Conservation (phyloP, 2,113 vertebrate species). For the Corythornis cristatus region DNA sequence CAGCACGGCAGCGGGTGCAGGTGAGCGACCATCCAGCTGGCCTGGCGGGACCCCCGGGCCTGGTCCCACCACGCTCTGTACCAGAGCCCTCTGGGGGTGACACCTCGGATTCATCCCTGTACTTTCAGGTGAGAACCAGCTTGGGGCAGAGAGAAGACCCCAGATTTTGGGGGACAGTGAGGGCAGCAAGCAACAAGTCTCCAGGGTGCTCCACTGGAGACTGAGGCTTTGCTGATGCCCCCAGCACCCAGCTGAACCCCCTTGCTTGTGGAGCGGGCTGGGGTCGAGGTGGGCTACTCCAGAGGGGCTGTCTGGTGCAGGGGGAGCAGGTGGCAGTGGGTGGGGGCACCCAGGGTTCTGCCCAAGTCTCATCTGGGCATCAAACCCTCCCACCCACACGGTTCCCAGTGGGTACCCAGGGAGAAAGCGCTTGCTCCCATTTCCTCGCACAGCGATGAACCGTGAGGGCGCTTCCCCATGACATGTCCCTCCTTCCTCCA, state of each 20-base stretch:
- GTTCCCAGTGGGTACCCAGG: fast-evolving
- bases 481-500: background rate
- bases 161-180: fast-evolving
- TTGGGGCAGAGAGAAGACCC: background rate
- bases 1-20: fast-evolving
- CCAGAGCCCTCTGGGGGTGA: background rate
- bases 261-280: background rate
- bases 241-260: background rate
- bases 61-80: fast-evolving
- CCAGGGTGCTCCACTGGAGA: background rate
- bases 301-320: background rate
- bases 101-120: background rate
- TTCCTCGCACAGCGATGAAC: background rate
- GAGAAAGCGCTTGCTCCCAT: background rate
- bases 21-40: background rate
- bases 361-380: background rate
- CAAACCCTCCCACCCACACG: fast-evolving
- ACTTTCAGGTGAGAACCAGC: background rate
- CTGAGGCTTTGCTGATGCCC: fast-evolving
- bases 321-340: fast-evolving
- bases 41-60: fast-evolving
- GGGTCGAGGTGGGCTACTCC: background rate
- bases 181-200: background rate
- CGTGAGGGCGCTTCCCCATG: background rate
- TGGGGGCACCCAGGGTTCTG: background rate